Evolutionary conservation across 2,113 vertebrate species (phyloP).

Genomic region (Boleophthalmus pectinirostris): DNA sequence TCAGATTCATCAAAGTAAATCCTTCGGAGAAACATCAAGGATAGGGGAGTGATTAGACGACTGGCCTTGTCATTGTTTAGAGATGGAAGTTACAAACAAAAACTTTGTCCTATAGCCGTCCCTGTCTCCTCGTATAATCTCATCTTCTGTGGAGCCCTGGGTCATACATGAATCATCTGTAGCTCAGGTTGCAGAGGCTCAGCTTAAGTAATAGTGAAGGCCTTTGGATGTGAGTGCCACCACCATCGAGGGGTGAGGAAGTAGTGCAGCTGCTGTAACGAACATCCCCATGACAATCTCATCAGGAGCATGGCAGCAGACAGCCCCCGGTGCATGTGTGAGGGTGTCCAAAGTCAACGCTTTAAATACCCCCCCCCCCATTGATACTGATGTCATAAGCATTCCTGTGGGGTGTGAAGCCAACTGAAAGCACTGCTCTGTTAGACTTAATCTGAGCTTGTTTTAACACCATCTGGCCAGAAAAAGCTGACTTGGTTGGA

Average conservation of each 20-base stretch:
- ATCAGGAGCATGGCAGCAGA: background rate
- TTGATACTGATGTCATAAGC: too few species aligned
- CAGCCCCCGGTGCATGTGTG: background rate
- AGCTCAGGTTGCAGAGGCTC: constrained; percentile 36
- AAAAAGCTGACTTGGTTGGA: too few species aligned
- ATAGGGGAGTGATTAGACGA: constrained; percentile 55
- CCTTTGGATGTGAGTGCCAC: constrained; percentile 39
- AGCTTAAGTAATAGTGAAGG: constrained; percentile 30
- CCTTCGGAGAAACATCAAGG: constrained; percentile 48
- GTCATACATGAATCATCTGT: constrained; percentile 46
- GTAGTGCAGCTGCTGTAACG: constrained; percentile 5
- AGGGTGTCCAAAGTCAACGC: background rate
- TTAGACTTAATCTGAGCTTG: too few species aligned
- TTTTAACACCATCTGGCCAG: too few species aligned
- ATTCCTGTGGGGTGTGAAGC: too few species aligned
- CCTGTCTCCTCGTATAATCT: constrained; percentile 45
- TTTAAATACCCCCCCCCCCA: too few species aligned
- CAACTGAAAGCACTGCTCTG: too few species aligned
- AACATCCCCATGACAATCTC: background rate
- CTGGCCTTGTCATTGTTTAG: constrained; percentile 46
- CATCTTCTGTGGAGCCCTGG: constrained; percentile 43
- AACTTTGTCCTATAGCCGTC: constrained; percentile 31
- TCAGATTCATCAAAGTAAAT: constrained; percentile 62
- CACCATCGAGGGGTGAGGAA: constrained; percentile 13
- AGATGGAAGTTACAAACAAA: constrained; percentile 3